Base-by-base conservation (phyloP, 2,113 vertebrate genomes). In the Ranitomeya variabilis region DNA sequence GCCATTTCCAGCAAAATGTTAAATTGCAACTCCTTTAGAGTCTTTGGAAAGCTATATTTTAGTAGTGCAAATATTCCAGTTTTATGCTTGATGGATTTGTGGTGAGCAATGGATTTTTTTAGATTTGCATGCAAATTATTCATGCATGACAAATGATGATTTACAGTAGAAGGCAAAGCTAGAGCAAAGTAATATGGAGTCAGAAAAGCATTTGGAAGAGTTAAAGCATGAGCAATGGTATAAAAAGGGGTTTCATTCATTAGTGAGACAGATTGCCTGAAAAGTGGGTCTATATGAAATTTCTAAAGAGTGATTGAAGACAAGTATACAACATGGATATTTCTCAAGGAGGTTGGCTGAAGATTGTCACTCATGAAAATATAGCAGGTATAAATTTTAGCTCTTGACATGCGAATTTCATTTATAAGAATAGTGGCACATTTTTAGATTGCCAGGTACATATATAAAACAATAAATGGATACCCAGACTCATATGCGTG, bases 51-150 rank as follows among this genome's bases (percentile, higher is more conserved):
- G n/a, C 12, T 19, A 67, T 71, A 57, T 74, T 55, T 55, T 31
- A 10, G 31, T 77, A 21, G 54, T 16, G n/a, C 37, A 86, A 64
- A 86, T 77, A 77, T 21, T 79, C 60, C 60, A 86, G 19, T 78
- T 86, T 76, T 51, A 37, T 23, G 37, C 66, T 66, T 79, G 74
- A 80, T 79, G 60, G 76, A 66, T 80, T 86, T 79, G 67, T 54
- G 19, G 62, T 18, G 19, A 55, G 60, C 8, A 66, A 67, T 80
- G 60, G 57, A 79, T 54, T 66, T 79, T 85, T 79, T 79, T 79
- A 79, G 37, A 67, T 80, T 67, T 54, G 59, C 74, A 79, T 66
- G 62, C 59, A 79, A 86, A 86, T 80, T 86, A 86, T 86, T 86
- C 74, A 86, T 67, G 45, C 60, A 54, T 67, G 60, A 55, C 85